Percentiles rank a stretch among this genome's conserved stretches.
phyloP scores from a whole-genome alignment of 2,888 invertebrate genomes.

The Lasiommata megera region DNA sequence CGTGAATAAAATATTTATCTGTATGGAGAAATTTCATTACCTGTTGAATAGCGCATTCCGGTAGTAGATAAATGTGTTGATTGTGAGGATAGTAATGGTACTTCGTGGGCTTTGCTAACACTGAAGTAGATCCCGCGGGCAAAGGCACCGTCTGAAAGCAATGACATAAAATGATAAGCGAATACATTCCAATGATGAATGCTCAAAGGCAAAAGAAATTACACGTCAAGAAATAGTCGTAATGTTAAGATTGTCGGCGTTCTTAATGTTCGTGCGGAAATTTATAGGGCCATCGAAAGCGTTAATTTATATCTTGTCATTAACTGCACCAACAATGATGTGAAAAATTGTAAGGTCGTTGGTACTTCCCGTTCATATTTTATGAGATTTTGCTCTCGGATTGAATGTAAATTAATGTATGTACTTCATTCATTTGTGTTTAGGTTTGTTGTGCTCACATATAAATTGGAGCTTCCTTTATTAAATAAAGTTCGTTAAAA shows the following conservation, averaged over 20 bases:
- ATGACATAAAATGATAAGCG: conserved; percentile 32
- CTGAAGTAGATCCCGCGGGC: conserved; percentile 85
- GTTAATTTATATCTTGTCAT: conserved; percentile 52
- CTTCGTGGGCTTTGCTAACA: conserved; percentile 92
- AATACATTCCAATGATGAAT: conserved; percentile 26
- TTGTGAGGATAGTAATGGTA: conserved; percentile 97
- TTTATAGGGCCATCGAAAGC: conserved; percentile 50
- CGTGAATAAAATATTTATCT: conserved; percentile 2
- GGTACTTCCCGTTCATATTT: conserved; percentile 29
- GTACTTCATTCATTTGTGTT: no score
- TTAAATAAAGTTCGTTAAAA: no score
- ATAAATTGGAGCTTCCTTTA: no score
- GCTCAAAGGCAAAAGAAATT: conserved; percentile 13
- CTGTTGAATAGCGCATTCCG: conserved; percentile 97
- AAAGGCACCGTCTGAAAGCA: conserved; percentile 85
- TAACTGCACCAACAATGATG: conserved; percentile 61
- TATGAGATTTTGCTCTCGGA: background rate
- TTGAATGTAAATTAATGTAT: no score
- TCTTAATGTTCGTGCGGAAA: conserved; percentile 32
- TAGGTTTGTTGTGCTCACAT: no score
- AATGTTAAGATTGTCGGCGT: conserved; percentile 23
- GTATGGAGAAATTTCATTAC: conserved; percentile 54
- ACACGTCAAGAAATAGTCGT: conserved; percentile 13
- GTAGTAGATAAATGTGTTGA: conserved; percentile 94
- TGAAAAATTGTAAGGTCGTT: conserved; percentile 49